Evolutionary conservation across 2,888 invertebrate species (phyloP), one percentile per base, ranked within the genome.

Genomic region (Andrena marginata): DNA sequence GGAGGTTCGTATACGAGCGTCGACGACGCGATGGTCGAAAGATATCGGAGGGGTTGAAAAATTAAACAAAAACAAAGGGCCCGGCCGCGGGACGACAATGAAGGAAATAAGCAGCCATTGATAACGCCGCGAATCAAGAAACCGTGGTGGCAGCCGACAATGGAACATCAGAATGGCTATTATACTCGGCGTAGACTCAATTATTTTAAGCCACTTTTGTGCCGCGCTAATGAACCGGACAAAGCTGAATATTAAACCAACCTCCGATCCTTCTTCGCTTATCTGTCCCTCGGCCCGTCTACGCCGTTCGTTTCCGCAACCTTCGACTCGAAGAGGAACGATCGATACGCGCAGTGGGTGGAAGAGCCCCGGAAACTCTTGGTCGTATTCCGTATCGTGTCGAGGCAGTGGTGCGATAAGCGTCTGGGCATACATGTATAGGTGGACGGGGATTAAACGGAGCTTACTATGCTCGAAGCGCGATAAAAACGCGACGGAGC

Each of bases 181-280:
- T 91, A 92, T 92, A 86, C 90, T 76, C 90, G 83, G 87, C 87
- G 90, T 88, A 92, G 92, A 93, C 92, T 92, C 90, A 92, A 93
- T 93, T 93, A 93, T 93, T 92, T 91, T 90, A 92, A 92, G 91
- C 92, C 89, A 93, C 93, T 93, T 93, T 93, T 93, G 92, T 92
- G 90, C 89, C 79, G 77, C 91, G 89, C 92, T 93, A 93, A 93
- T 93, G 93, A 93, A 91, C 85, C 89, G 90, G 88, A 91, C 91
- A 92, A 92, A 92, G 88, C 86, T 82, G 90, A 90, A 92, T 92
- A 92, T 91, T 90, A 90, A 91, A 90, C 87, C 88, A 77, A 59
- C 78, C 85, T 73, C 73, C 77, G 54, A 79, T 82, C 86, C 77
- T 60, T 80, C 76, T 69, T 77, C 78, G 77, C 85, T 87, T 80